Evolutionary conservation across 2,888 invertebrate genomes (phyloP).

Genomic region (Gryllus longicercus): DNA sequence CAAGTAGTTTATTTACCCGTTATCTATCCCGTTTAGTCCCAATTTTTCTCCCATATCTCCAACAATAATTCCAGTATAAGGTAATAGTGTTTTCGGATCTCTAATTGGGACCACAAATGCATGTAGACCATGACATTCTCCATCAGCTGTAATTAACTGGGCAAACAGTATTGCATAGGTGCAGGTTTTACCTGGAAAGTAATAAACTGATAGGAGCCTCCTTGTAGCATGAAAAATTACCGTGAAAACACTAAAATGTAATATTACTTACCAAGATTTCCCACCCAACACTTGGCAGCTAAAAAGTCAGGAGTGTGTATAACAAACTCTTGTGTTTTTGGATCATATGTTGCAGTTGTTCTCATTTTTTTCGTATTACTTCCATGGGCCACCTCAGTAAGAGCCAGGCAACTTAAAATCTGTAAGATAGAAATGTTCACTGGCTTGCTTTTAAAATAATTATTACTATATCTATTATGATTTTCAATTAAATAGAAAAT

Average conservation of each 20-base stretch:
- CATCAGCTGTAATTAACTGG: slow-evolving; percentile 77
- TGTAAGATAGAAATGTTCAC: slow-evolving; percentile 36
- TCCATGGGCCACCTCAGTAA: slow-evolving; percentile 93
- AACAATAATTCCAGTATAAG: slow-evolving; percentile 79
- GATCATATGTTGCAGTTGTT: slow-evolving; percentile 85
- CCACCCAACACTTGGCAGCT: slow-evolving; percentile 95
- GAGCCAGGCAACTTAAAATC: slow-evolving; percentile 74
- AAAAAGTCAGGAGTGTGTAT: slow-evolving; percentile 91
- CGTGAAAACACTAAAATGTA: background rate
- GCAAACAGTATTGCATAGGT: slow-evolving; percentile 86
- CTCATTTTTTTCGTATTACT: slow-evolving; percentile 89
- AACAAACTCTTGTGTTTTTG: slow-evolving; percentile 71
- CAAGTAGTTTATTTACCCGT: slow-evolving; percentile 60
- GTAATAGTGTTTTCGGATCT: slow-evolving; percentile 68
- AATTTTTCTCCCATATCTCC: slow-evolving; percentile 93
- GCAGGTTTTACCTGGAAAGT: slow-evolving; percentile 67
- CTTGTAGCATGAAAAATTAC: too few species aligned
- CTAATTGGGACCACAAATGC: slow-evolving; percentile 85
- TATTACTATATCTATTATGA: too few species aligned
- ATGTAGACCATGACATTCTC: slow-evolving; percentile 78
- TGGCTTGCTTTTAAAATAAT: too few species aligned
- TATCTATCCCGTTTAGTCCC: slow-evolving; percentile 88
- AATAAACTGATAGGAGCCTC: background rate
- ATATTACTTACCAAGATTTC: slow-evolving; percentile 70
- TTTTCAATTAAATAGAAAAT: too few species aligned